phyloP scores from a whole-genome alignment of 1,140 invertebrate genomes.

The Psix sp. region DNA sequence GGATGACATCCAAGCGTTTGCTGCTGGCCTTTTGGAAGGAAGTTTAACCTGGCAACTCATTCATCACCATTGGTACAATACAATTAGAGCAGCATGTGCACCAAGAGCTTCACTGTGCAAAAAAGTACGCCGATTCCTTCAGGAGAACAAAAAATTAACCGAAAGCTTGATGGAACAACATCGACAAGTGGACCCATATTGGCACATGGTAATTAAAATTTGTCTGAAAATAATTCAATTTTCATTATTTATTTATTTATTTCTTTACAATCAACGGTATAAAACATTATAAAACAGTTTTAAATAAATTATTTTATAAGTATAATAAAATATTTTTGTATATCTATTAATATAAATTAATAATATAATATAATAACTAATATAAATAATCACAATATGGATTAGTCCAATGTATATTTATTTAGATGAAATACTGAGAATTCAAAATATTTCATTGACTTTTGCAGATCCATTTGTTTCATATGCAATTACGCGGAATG shows the following conservation, averaged over 20 bases:
- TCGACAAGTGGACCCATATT: slow-evolving; percentile 82
- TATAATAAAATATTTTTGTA: too few species aligned
- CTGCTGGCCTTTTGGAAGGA: slow-evolving; percentile 93
- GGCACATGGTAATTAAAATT: slow-evolving; percentile 85
- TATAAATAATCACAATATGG: too few species aligned
- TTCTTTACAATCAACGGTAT: too few species aligned
- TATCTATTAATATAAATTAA: too few species aligned
- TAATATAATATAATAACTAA: too few species aligned
- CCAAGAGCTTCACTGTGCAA: slow-evolving; percentile 82
- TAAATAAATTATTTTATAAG: too few species aligned
- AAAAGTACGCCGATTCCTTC: slow-evolving; percentile 82
- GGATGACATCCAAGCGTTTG: slow-evolving; percentile 89
- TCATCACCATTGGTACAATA: slow-evolving; percentile 88
- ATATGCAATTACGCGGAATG: slow-evolving; percentile 83
- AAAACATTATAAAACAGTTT: too few species aligned
- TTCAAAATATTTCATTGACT: slow-evolving; percentile 62
- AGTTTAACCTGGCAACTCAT: slow-evolving; percentile 89
- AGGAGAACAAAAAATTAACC: slow-evolving; percentile 81
- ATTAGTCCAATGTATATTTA: too few species aligned
- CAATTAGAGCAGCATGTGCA: slow-evolving; percentile 83
- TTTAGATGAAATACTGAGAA: too few species aligned
- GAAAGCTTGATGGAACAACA: slow-evolving; percentile 74
- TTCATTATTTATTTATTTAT: too few species aligned
- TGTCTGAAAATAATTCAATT: too few species aligned
- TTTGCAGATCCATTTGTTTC: slow-evolving; percentile 81